These are phyloP conservation scores for Hypotaenidia philippensis DNA, from an alignment of 2,797 vertebrate genomes.

Conservation along the genomic window DNA sequence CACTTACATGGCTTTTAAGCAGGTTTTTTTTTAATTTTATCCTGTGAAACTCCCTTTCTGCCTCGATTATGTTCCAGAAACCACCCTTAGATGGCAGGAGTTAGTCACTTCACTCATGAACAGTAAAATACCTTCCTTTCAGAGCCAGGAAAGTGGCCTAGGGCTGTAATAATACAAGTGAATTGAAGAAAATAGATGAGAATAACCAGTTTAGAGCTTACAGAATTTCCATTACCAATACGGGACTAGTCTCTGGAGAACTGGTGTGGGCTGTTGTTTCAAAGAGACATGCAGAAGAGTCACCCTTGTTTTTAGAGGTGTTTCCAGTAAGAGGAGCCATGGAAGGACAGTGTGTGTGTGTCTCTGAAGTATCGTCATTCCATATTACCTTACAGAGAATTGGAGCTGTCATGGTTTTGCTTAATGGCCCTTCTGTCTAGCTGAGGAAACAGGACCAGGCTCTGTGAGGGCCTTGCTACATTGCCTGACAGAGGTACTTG, in stretches of 20 bases:
- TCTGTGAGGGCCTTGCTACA: not conserved
- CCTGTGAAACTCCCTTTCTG: not conserved
- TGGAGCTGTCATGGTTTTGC: not conserved
- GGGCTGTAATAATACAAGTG: not conserved
- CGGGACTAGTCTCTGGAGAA: not conserved
- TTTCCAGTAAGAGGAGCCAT: not conserved
- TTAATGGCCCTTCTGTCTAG: not conserved
- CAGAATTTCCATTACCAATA: not conserved
- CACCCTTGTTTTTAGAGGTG: not conserved
- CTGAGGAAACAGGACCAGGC: not conserved
- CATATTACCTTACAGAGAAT: not conserved
- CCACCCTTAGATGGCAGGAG: slow-evolving; percentile 58
- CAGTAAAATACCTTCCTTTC: not conserved
- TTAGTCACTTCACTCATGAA: not conserved
- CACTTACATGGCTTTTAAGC: not conserved
- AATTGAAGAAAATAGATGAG: not conserved
- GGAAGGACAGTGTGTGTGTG: not conserved
- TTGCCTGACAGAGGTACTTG: not conserved
- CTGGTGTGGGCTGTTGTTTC: not conserved
- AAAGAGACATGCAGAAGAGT: not conserved
- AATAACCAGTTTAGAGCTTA: not conserved
- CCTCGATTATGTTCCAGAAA: not conserved
- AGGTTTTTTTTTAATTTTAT: not conserved
- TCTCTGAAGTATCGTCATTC: not conserved
- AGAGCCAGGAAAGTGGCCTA: not conserved